A percentile compares a stretch with the other conserved stretches of the same genome.
Conservation (phyloP, 2,113 vertebrate species). For the Embiotoca jacksoni region DNA sequence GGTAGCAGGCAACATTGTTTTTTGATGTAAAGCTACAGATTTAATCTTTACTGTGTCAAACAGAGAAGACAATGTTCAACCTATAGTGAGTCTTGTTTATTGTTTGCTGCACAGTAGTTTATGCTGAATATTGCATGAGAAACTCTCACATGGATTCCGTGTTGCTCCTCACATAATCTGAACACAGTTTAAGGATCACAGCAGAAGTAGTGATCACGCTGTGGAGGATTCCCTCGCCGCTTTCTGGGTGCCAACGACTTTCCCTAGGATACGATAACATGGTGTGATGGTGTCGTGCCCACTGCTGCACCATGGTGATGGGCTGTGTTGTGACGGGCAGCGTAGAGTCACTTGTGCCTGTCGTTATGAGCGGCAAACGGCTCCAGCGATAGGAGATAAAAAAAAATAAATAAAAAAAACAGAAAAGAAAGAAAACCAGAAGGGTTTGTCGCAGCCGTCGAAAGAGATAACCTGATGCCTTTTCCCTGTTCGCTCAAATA, state of each 20-base stretch:
- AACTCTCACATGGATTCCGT: slow-evolving; percentile 42
- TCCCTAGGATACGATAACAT: slow-evolving; percentile 32
- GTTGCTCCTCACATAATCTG: slow-evolving; percentile 9
- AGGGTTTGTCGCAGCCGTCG: slow-evolving; percentile 32
- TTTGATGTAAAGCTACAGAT: slow-evolving; percentile 24
- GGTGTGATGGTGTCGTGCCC: slow-evolving; percentile 31
- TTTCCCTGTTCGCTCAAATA: slow-evolving; percentile 56
- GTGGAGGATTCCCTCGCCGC: not conserved
- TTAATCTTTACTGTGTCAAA: slow-evolving; percentile 9
- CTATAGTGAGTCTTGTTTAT: not conserved
- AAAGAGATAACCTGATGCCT: slow-evolving; percentile 43
- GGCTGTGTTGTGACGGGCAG: slow-evolving; percentile 40
- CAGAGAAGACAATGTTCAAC: not conserved
- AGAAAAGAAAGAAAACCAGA: slow-evolving; percentile 27
- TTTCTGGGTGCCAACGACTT: slow-evolving; percentile 8
- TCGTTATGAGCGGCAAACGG: slow-evolving; percentile 51
- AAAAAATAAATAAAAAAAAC: slow-evolving; percentile 12
- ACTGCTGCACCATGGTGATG: slow-evolving; percentile 30
- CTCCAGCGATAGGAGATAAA: slow-evolving; percentile 30
- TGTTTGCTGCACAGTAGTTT: slow-evolving; percentile 1
- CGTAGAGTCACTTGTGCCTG: slow-evolving; percentile 45
- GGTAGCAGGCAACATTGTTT: slow-evolving; percentile 17
- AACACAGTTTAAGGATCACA: slow-evolving; percentile 5
- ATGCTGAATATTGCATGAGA: slow-evolving; percentile 28
- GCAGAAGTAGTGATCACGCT: not conserved